Conservation (phyloP, 2,797 vertebrate species). For the Rhodeus uyekii region DNA sequence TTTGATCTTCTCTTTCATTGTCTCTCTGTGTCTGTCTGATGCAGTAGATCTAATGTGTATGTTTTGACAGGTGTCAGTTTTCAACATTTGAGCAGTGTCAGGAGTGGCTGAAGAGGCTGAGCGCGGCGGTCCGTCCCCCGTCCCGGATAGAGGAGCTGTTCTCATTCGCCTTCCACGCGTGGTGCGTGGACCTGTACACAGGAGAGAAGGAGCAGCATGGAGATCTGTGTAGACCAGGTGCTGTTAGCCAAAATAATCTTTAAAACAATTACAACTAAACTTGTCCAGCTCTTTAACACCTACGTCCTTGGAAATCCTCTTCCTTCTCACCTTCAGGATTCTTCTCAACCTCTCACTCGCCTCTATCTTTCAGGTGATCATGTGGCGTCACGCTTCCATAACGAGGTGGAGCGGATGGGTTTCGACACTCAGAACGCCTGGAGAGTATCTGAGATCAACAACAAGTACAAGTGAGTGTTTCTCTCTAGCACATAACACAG, state of each 20-base stretch:
- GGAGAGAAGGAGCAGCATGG: conserved; percentile 95
- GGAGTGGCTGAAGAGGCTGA: conserved; percentile 94
- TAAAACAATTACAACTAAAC: not conserved
- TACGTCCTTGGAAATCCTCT: not conserved
- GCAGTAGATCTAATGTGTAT: not conserved
- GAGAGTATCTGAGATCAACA: conserved; percentile 98
- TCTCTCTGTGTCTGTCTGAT: not conserved
- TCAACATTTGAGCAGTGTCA: conserved; percentile 96
- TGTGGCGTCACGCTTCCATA: conserved; percentile 93
- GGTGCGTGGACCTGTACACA: conserved; percentile 93
- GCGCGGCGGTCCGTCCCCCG: conserved; percentile 82
- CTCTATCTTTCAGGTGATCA: conserved; percentile 84
- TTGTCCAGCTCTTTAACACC: not conserved
- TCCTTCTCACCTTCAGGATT: not conserved
- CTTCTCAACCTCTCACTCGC: conserved; percentile 38
- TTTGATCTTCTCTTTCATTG: not conserved
- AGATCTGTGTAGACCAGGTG: conserved; percentile 94
- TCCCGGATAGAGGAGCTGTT: conserved; percentile 94
- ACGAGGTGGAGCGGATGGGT: conserved; percentile 96
- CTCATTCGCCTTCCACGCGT: conserved; percentile 95
- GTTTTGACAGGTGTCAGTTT: conserved; percentile 89
- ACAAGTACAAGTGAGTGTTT: conserved; percentile 89
- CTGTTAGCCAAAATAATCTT: too few species aligned
- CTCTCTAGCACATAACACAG: not conserved
- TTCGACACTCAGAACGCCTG: conserved; percentile 98